Evolutionary conservation across 2,888 invertebrate species (phyloP).

Genomic region (Coelogynopora nodosa): DNA sequence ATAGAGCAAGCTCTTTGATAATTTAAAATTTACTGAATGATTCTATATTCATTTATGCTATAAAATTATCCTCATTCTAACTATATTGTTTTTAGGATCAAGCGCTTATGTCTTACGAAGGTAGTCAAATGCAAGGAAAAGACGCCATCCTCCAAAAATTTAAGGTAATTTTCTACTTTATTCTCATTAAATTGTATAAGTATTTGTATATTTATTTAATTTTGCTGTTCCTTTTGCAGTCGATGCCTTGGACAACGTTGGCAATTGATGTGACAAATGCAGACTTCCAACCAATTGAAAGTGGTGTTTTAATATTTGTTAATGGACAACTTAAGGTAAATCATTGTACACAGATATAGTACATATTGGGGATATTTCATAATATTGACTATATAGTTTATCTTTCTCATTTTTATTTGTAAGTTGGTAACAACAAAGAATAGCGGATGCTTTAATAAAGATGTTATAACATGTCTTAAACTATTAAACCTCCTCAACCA

Average conservation of each 20-base stretch:
- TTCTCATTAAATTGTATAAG: not conserved
- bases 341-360: not conserved
- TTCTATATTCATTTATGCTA: too few relatives aligned
- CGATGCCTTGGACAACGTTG: not conserved
- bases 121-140: slow-evolving; percentile 42
- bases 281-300: not conserved
- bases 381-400: too few relatives aligned
- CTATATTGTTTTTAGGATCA: slow-evolving; percentile 43
- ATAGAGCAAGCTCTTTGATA: too few relatives aligned
- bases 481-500: too few relatives aligned
- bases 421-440: too few relatives aligned
- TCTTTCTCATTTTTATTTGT: too few relatives aligned
- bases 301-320: not conserved
- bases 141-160: slow-evolving; percentile 39
- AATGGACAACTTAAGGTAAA: not conserved
- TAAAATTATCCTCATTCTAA: too few relatives aligned
- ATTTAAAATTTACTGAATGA: too few relatives aligned
- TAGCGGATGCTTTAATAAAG: too few relatives aligned
- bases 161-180: slow-evolving; percentile 24
- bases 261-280: not conserved
- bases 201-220: not conserved
- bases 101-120: slow-evolving; percentile 43
- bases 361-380: not conserved
- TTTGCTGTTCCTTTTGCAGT: not conserved
- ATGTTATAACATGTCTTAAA: too few relatives aligned